Conservation (phyloP, 2,113 vertebrate species). For the Hydrolagus affinis region DNA sequence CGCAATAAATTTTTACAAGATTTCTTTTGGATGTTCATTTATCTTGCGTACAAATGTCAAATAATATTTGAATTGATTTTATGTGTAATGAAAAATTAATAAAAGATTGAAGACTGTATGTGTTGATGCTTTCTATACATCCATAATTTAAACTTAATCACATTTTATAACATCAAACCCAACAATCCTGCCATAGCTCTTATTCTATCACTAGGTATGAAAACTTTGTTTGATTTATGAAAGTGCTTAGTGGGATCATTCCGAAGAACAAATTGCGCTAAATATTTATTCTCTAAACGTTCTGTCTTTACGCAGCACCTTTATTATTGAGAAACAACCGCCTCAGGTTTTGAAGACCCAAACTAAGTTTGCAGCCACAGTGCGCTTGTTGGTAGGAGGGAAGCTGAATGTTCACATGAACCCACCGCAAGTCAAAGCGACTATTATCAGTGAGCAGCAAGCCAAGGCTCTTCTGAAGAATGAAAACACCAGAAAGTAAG, state of each 20-base stretch:
- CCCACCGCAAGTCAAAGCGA: conserved; percentile 92
- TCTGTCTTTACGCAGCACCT: conserved; percentile 63
- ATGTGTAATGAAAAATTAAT: no score
- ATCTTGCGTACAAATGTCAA: no score
- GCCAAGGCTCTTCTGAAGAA: conserved; percentile 88
- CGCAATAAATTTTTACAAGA: no score
- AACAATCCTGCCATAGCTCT: neutral
- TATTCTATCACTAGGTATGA: neutral
- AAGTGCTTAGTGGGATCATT: neutral
- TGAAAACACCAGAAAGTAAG: conserved; percentile 79
- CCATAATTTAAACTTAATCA: neutral
- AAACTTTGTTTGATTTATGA: neutral
- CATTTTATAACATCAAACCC: neutral
- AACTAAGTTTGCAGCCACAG: conserved; percentile 90
- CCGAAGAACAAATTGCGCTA: neutral
- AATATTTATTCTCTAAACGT: conserved; percentile 1
- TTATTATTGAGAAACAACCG: conserved; percentile 97
- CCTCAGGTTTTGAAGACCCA: conserved; percentile 95
- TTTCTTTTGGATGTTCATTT: no score
- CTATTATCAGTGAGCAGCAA: conserved; percentile 91
- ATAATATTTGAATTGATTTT: no score
- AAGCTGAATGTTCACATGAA: conserved; percentile 97
- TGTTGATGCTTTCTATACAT: no score
- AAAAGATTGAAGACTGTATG: no score
- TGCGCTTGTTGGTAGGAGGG: conserved; percentile 86